Conservation (phyloP, 2,113 vertebrate genomes). For the Capra hircus region DNA sequence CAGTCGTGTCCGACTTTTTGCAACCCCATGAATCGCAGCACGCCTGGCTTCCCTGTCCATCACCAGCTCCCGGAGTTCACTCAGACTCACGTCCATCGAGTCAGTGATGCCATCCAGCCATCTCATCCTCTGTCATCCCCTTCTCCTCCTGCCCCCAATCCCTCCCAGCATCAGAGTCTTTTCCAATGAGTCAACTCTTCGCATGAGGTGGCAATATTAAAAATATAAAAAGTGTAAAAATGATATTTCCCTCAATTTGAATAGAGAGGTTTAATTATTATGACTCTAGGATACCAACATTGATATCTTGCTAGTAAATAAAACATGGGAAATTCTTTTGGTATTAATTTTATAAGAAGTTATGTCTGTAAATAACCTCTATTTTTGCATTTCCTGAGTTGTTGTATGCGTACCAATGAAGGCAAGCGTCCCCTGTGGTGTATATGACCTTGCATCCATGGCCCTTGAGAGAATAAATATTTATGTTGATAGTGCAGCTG, state of each 20-base stretch:
- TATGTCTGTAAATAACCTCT: constrained; percentile 20
- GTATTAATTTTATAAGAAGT: constrained; percentile 27
- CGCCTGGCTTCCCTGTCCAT: too few species aligned
- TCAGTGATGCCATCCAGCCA: too few species aligned
- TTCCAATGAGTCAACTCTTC: too few species aligned
- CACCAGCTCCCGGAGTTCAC: too few species aligned
- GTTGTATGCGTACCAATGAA: neutral
- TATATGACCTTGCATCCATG: constrained; percentile 25
- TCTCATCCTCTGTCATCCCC: too few species aligned
- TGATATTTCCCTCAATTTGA: neutral
- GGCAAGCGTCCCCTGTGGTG: neutral
- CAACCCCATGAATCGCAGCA: too few species aligned
- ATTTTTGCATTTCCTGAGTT: neutral
- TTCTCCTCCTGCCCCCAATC: too few species aligned
- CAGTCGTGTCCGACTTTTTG: too few species aligned
- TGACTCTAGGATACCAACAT: neutral
- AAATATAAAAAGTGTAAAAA: neutral
- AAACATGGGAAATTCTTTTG: neutral
- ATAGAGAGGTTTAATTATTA: neutral
- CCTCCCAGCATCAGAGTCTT: too few species aligned
- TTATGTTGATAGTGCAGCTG: constrained; percentile 47
- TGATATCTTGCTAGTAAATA: neutral
- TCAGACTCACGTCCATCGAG: too few species aligned
- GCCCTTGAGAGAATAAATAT: constrained; percentile 51
- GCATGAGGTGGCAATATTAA: neutral